Evolutionary conservation across 2,888 invertebrate species (phyloP).

Genomic region (Scaptomyza parva): DNA sequence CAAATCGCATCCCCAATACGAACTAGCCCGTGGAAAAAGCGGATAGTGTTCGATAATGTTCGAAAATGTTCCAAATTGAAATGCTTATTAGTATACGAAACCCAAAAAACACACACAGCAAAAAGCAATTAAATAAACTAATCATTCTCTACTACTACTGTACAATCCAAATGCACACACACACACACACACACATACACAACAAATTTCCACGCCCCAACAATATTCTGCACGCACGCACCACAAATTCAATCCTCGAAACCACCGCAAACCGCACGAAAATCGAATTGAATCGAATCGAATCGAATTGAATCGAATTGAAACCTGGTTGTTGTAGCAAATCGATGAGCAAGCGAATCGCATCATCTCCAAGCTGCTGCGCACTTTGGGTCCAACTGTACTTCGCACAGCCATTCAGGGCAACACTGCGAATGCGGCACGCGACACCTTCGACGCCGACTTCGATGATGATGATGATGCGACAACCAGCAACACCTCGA

Average conservation of each 20-base stretch:
- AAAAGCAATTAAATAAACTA: conserved; percentile 31
- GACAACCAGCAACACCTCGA: conserved; percentile 39
- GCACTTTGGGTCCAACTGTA: conserved; percentile 89
- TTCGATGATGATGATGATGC: conserved; percentile 85
- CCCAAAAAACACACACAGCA: not conserved
- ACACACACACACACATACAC: not conserved
- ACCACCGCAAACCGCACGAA: conserved; percentile 20
- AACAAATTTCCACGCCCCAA: conserved; percentile 5
- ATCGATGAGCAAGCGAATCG: conserved; percentile 84
- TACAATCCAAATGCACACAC: conserved; percentile 25
- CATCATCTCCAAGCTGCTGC: conserved; percentile 87
- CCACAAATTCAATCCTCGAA: conserved; percentile 12
- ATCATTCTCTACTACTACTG: conserved; percentile 40
- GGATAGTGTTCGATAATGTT: not conserved
- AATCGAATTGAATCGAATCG: conserved; percentile 25
- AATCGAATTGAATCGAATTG: conserved; percentile 27
- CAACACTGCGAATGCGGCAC: conserved; percentile 81
- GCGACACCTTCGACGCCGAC: conserved; percentile 86
- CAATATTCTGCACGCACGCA: conserved; percentile 24
- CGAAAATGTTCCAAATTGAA: not conserved
- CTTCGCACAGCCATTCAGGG: conserved; percentile 86
- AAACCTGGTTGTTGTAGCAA: conserved; percentile 84
- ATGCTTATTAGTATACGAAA: conserved; percentile 11
- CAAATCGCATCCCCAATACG: not conserved
- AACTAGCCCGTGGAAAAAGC: not conserved